These are phyloP conservation scores for Dascillus cervinus DNA, from an alignment of 2,888 invertebrate species.

Conservation along the genomic window DNA sequence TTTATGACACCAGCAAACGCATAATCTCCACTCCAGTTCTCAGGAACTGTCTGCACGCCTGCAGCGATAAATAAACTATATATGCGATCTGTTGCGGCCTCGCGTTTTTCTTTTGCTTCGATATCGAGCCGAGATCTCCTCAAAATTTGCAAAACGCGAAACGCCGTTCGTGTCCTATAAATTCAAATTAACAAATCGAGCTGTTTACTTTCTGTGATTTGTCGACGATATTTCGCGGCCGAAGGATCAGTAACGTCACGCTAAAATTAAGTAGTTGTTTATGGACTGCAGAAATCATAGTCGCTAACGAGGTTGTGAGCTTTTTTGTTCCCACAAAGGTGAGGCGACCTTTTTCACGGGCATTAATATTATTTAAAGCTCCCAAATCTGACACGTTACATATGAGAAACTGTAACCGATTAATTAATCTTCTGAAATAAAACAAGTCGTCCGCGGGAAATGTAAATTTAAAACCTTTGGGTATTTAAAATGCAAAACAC, in stretches of 20 bases:
- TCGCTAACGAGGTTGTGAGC: conserved; percentile 28
- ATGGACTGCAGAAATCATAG: conserved; percentile 30
- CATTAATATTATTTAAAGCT: too few species aligned
- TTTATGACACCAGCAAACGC: conserved; percentile 33
- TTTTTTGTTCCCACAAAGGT: conserved; percentile 14
- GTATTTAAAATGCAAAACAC: conserved; percentile 17
- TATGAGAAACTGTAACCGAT: too few species aligned
- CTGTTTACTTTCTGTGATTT: conserved; percentile 34
- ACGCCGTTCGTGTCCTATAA: too few species aligned
- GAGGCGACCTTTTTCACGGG: conserved; percentile 9
- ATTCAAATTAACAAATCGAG: too few species aligned
- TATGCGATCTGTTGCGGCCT: conserved; percentile 19
- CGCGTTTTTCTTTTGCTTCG: conserved; percentile 14
- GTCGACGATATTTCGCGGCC: conserved; percentile 27
- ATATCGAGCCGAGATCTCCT: conserved; percentile 9
- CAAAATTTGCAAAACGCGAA: too few species aligned
- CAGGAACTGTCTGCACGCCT: conserved; percentile 30
- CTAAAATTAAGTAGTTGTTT: conserved; percentile 37
- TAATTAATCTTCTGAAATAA: too few species aligned
- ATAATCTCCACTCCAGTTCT: conserved; percentile 35
- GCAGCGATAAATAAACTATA: conserved; percentile 29
- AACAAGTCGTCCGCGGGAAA: too few species aligned
- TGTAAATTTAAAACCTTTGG: too few species aligned
- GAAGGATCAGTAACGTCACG: conserved; percentile 35
- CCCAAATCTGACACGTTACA: too few species aligned